Base-by-base conservation (phyloP, 1,140 invertebrate genomes). In the Argopecten irradians region DNA sequence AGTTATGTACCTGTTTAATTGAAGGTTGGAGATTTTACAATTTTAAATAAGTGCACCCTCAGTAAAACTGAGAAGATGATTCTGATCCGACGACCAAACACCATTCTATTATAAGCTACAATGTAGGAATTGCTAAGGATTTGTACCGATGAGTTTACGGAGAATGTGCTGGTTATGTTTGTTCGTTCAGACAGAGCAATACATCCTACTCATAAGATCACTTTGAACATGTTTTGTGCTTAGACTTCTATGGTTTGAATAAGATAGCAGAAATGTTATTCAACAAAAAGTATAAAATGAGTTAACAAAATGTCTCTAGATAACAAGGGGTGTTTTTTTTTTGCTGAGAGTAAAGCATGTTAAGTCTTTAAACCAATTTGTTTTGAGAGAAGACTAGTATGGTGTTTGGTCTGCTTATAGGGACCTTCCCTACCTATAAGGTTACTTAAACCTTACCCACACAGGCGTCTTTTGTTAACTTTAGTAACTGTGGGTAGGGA, bases 161-260 rank as follows among this genome's bases (percentile, higher is more conserved):
- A 71, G 55, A 71, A 71, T 71, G 55, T 71, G 55, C 55, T 71
- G 55, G 55, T 71, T 71, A 71, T 71, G 55, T n/a, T 28, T 71
- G 55, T 71, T 28, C 28, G 5, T 71, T 22, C 28, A 71, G 55
- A 71, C n/a, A 28, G 22, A n/a, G 55, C 55, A 71, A 28, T 5
- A 71, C n/a, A n/a, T 71, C 55, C 55, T 71, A 71, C 55, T 28
- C 22, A n/a, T 3, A n/a, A 28, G n/a, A 71, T n/a, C 16, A 46
- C 55, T n/a, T 28, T 71, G 16, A 71, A 71, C 22, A 71, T 28
- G 55, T n/a, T 71, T 11, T 5, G 55, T 71, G 2, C 55, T 28
- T 11, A 28, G 55, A n/a, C 55, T 71, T 71, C 5, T 28, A 28
- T 71, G 55, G 55, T 71, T n/a, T n/a, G n/a, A n/a, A n/a, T n/a